Conservation (phyloP, 2,888 invertebrate species). For the Thecophora atra region DNA sequence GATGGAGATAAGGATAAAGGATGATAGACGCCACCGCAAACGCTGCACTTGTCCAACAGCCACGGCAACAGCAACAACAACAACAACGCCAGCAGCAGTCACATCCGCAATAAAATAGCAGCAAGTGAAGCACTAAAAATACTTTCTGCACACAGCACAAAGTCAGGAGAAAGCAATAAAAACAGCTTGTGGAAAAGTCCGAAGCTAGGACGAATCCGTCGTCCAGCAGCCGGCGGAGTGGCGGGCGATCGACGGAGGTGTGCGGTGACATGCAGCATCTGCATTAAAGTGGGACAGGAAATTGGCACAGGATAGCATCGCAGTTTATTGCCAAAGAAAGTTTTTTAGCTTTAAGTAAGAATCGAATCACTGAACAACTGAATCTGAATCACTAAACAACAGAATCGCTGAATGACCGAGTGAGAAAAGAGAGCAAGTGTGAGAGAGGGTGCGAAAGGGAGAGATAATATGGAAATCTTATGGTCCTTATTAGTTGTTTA, state of each 20-base stretch:
- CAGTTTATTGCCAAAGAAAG: conserved; percentile 28
- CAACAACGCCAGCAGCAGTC: not conserved
- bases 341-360: not conserved
- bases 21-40: conserved; percentile 8
- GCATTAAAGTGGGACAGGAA: conserved; percentile 13
- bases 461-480: not conserved
- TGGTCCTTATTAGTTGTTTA: no score
- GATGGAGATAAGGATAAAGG: not conserved
- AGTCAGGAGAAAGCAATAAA: conserved; percentile 5
- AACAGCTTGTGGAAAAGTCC: not conserved
- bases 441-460: not conserved
- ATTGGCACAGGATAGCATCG: conserved; percentile 29
- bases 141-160: not conserved
- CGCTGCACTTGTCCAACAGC: conserved; percentile 4
- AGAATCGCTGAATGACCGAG: not conserved
- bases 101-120: not conserved
- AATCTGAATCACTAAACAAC: no score
- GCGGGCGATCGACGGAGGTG: not conserved
- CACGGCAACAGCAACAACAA: not conserved
- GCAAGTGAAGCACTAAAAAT: conserved; percentile 9
- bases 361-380: no score
- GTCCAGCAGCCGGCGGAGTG: not conserved
- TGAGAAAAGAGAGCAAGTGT: not conserved
- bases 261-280: not conserved
- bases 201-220: not conserved